These are phyloP conservation scores for Phrixothrix hirtus DNA, from an alignment of 2,888 invertebrate genomes.

Conservation along the genomic window DNA sequence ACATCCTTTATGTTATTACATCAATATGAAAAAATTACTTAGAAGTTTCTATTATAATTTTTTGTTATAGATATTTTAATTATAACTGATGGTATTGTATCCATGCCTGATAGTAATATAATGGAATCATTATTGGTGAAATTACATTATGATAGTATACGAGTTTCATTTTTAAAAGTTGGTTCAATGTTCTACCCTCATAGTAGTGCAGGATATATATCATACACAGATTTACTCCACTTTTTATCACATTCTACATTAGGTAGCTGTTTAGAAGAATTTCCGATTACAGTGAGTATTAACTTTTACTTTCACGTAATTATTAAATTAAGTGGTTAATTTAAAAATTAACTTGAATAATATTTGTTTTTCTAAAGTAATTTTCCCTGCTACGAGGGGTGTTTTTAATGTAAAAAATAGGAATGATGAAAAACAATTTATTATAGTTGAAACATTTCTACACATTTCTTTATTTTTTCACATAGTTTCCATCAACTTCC, in stretches of 20 bases:
- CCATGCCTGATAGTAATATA: conserved; percentile 71
- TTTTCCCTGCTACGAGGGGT: no score
- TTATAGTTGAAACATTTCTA: no score
- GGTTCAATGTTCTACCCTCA: conserved; percentile 69
- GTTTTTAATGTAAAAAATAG: no score
- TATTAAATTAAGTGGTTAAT: no score
- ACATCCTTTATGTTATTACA: no score
- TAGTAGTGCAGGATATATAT: conserved; percentile 68
- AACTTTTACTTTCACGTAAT: no score
- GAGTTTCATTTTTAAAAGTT: conserved; percentile 76
- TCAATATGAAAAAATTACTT: neutral
- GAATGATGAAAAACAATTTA: no score
- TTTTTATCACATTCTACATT: conserved; percentile 76
- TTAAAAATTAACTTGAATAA: no score
- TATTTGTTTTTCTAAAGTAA: no score
- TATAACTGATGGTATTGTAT: conserved; percentile 75
- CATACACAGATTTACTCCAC: conserved; percentile 73
- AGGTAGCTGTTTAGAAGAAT: conserved; percentile 68
- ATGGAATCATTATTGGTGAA: conserved; percentile 74
- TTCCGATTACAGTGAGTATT: conserved; percentile 59
- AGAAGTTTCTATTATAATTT: neutral
- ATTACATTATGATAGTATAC: conserved; percentile 71
- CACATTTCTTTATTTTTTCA: no score
- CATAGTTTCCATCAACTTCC: no score
- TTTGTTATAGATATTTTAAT: conserved; percentile 65